Evolutionary conservation across 2,113 vertebrate genomes (phyloP).

Genomic region (Centrocercus urophasianus): DNA sequence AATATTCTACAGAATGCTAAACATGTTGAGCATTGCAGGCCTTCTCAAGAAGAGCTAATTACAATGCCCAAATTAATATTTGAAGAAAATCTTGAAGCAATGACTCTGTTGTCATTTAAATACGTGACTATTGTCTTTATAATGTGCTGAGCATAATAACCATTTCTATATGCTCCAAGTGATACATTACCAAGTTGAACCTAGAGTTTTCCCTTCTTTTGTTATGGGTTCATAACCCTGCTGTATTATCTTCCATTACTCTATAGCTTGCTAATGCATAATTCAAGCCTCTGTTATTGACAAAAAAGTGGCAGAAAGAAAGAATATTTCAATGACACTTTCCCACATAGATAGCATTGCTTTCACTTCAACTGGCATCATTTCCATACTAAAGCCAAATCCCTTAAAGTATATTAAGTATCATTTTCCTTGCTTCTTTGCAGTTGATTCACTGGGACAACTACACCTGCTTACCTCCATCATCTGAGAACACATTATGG

Average conservation of each 20-base stretch:
- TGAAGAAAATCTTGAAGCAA: conserved; percentile 42
- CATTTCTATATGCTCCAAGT: conserved; percentile 55
- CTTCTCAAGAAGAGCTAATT: conserved; percentile 67
- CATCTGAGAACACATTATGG: conserved; percentile 4
- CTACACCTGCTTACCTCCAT: conserved; percentile 48
- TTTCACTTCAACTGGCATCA: conserved; percentile 36
- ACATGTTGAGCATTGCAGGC: conserved; percentile 5
- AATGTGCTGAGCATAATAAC: conserved; percentile 44
- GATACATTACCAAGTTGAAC: conserved; percentile 64
- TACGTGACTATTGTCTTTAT: conserved; percentile 40
- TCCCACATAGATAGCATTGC: conserved; percentile 29
- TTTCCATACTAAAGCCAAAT: conserved; percentile 40
- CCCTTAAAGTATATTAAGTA: conserved; percentile 23
- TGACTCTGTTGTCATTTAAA: conserved; percentile 51
- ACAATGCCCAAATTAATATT: conserved; percentile 50
- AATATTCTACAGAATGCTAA: conserved; percentile 43
- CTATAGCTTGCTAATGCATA: conserved; percentile 68
- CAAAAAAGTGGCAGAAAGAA: conserved; percentile 37
- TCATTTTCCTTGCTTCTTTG: background rate
- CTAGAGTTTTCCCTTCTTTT: conserved; percentile 61
- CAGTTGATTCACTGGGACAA: background rate
- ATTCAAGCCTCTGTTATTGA: conserved; percentile 72
- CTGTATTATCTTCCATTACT: conserved; percentile 71
- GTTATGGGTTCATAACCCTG: conserved; percentile 69
- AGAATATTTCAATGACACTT: conserved; percentile 29